A percentile compares a stretch with the other conserved stretches of the same genome.
Evolutionary conservation across 2,888 invertebrate genomes (phyloP).

Genomic region (Helobdella robusta): DNA sequence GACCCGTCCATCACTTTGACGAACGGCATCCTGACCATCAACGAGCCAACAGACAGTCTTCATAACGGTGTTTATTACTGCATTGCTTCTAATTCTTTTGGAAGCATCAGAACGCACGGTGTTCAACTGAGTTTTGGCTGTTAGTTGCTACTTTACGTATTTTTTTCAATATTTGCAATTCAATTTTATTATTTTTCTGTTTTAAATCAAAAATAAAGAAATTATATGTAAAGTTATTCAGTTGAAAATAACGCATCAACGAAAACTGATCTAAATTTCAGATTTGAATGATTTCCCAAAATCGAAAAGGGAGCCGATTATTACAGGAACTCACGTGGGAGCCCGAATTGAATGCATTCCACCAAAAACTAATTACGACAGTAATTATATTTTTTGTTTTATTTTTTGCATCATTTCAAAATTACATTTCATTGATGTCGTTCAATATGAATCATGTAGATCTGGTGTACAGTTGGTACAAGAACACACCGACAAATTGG

Average conservation of each 20-base stretch:
- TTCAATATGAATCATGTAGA: background rate
- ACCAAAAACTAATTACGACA: conserved; percentile 73
- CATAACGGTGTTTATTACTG: conserved; percentile 44
- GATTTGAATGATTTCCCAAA: conserved; percentile 45
- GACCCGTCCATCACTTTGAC: conserved; percentile 39
- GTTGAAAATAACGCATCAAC: no score
- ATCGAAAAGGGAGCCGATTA: conserved; percentile 39
- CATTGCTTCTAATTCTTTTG: conserved; percentile 39
- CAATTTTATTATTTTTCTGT: background rate
- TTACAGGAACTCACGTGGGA: conserved; percentile 37
- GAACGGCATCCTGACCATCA: conserved; percentile 42
- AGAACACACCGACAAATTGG: conserved; percentile 78
- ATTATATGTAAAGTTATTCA: background rate
- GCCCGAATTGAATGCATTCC: conserved; percentile 53
- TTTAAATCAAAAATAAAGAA: background rate
- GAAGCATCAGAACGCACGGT: conserved; percentile 37
- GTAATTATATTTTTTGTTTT: conserved; percentile 41
- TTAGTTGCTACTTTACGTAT: no score
- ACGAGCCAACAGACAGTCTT: conserved; percentile 34
- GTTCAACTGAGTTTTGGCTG: conserved; percentile 42
- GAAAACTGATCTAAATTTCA: no score
- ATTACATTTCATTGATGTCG: background rate
- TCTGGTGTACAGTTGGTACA: conserved; percentile 57
- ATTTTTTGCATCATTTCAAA: background rate
- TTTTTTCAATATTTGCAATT: background rate